Percentiles rank a stretch among this genome's conserved stretches.
These are phyloP conservation scores for Bambusicola thoracicus DNA, from an alignment of 2,113 vertebrate genomes.

Conservation along the genomic window DNA sequence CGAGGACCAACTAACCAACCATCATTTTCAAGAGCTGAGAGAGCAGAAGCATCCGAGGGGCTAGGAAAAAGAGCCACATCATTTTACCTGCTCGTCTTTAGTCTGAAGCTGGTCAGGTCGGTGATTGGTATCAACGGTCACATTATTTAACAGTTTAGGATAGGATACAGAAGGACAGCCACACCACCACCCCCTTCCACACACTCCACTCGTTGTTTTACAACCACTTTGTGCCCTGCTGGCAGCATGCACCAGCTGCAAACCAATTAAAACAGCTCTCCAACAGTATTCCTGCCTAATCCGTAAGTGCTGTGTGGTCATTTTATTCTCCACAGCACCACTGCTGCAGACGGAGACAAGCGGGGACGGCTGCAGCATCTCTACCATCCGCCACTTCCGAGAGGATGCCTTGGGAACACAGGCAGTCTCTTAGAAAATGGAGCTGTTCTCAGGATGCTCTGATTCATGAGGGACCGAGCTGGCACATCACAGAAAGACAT, in stretches of 20 bases:
- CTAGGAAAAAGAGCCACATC: background rate
- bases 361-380: background rate
- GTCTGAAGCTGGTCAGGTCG: background rate
- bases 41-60: background rate
- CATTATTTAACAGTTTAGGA: background rate
- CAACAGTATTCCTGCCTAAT: background rate
- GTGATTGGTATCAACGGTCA: background rate
- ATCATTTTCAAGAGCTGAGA: background rate
- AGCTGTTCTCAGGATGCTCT: background rate
- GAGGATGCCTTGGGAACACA: background rate
- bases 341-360: background rate
- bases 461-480: background rate
- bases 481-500: background rate
- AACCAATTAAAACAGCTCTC: background rate
- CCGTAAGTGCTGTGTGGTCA: fast-evolving
- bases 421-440: background rate
- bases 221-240: background rate
- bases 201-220: background rate
- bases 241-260: background rate
- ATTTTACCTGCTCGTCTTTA: background rate
- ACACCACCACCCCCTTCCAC: background rate
- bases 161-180: background rate
- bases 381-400: background rate
- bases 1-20: background rate
- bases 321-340: background rate